Percentiles rank a stretch among this genome's conserved stretches.
phyloP scores from a whole-genome alignment of 1,140 invertebrate species.

The Bombus consobrinus region DNA sequence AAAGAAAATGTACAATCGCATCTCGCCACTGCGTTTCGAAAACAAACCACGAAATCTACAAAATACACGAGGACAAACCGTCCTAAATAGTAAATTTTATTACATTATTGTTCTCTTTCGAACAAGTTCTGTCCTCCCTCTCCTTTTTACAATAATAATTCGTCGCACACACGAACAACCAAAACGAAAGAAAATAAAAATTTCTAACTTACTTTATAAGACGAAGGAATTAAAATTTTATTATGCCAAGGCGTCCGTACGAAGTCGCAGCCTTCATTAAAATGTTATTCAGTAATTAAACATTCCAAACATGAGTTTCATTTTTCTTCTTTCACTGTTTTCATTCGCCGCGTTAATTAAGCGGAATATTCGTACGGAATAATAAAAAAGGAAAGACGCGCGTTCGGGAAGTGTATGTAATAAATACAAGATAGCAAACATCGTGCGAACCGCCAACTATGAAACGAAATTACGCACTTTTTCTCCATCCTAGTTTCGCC shows the following conservation, averaged over 20 bases:
- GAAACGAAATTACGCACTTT: constrained; percentile 19
- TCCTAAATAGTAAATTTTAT: neutral
- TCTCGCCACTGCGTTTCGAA: neutral
- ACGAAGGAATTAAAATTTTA: no score
- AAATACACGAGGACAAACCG: neutral
- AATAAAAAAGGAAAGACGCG: neutral
- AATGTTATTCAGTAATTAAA: constrained; percentile 35
- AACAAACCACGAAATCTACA: neutral
- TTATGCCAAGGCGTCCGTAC: neutral
- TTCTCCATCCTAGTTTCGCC: neutral
- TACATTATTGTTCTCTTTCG: neutral
- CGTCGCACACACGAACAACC: neutral
- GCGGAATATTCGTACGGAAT: constrained; percentile 21
- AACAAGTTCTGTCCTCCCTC: no score
- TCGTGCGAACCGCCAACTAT: neutral
- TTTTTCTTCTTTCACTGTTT: neutral
- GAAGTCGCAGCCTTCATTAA: constrained; percentile 11
- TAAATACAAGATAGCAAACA: neutral
- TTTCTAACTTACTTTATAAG: no score
- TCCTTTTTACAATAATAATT: neutral
- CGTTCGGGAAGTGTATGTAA: neutral
- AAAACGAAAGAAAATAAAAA: neutral
- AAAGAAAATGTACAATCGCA: neutral
- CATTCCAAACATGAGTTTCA: constrained; percentile 24
- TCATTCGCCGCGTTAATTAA: constrained; percentile 25